These are phyloP conservation scores for Dermochelys coriacea DNA, from an alignment of 2,797 vertebrate genomes.

Conservation along the genomic window DNA sequence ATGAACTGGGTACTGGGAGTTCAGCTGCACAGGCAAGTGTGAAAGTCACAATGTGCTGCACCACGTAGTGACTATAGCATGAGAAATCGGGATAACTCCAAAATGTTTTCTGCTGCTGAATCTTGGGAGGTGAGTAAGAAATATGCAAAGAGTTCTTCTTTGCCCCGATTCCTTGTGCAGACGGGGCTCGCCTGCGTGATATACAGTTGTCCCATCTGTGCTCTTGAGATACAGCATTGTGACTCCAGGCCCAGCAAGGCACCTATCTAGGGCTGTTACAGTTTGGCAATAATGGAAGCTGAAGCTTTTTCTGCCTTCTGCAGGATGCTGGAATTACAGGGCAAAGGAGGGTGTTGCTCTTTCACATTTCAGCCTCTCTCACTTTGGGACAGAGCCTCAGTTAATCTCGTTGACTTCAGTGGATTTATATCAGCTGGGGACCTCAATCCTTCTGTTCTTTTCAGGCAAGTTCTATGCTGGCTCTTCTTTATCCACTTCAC, in stretches of 20 bases:
- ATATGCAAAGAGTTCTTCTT: neutral
- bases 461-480: accelerated
- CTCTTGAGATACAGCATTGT: neutral
- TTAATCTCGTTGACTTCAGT: neutral
- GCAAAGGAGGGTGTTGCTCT: neutral
- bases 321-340: neutral
- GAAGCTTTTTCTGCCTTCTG: neutral
- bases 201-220: too few relatives aligned
- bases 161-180: neutral
- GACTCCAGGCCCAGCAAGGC: neutral
- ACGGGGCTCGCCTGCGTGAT: neutral
- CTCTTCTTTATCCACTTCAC: neutral
- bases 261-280: neutral
- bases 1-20: neutral
- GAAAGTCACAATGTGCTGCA: neutral
- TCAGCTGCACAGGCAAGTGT: too few relatives aligned
- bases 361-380: neutral
- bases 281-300: neutral
- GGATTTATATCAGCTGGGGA: neutral
- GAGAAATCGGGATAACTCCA: neutral
- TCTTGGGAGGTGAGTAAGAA: neutral
- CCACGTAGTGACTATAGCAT: neutral
- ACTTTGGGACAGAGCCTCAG: neutral
- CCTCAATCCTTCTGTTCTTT: neutral
- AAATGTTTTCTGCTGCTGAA: neutral